Conservation (phyloP, 2,113 vertebrate genomes). For the Nesospiza acunhae region DNA sequence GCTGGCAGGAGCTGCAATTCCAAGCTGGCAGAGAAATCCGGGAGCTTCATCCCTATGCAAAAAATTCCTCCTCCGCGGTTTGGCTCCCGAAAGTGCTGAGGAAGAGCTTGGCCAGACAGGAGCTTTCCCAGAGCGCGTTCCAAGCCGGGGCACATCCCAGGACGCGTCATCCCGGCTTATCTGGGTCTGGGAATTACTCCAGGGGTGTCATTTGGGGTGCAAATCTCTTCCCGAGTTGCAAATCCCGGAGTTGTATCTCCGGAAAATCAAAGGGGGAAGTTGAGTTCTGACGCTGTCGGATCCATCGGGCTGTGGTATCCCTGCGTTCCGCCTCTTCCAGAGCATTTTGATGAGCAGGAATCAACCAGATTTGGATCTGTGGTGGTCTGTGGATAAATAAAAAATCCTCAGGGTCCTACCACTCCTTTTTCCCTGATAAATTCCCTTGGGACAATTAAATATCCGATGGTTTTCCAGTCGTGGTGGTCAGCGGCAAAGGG, state of each 20-base stretch:
- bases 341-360: background rate
- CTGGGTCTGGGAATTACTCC: background rate
- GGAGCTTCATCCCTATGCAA: background rate
- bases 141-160: rapidly evolving
- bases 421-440: background rate
- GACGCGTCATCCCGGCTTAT: background rate
- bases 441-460: background rate
- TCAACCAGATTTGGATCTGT: background rate
- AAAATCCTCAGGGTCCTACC: background rate
- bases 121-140: background rate
- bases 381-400: background rate
- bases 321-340: background rate
- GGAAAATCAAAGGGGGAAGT: background rate
- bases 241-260: background rate
- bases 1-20: background rate
- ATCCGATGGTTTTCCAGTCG: rapidly evolving
- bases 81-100: background rate
- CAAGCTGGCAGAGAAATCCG: background rate
- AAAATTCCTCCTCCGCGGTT: background rate
- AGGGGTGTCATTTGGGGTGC: background rate
- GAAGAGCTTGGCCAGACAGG: background rate
- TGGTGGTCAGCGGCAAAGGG: rapidly evolving
- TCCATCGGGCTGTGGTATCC: rapidly evolving
- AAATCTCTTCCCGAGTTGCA: background rate
- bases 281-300: rapidly evolving